Base-by-base conservation (phyloP, 2,113 vertebrate species). In the Nothobranchius kuhntae region DNA sequence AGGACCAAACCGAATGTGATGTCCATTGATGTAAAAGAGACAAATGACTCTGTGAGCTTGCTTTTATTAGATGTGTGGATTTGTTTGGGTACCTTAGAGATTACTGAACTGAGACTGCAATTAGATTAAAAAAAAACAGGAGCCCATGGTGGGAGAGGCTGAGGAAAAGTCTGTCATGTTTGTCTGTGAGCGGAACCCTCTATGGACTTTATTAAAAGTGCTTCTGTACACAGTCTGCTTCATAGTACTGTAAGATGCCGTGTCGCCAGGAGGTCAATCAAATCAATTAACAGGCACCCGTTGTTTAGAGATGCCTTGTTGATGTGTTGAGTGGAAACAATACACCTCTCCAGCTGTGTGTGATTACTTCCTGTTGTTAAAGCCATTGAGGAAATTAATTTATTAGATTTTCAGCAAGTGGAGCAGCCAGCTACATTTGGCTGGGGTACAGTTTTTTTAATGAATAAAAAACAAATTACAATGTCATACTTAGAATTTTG, bases 371-470 rank as follows among this genome's bases (percentile, higher is more conserved):
- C 83, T 50, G 69, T 80, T 70, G 73, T 65, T 73, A 57, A 73
- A 77, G 60, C 69, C 53, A 45, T 73, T 74, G 66, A 65, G n/a
- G 59, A 82, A 82, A 83, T 71, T 13, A 62, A 68, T 81, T 71
- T 57, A 66, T 74, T n/a, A 44, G 48, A n/a, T 60, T 68, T 51
- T 54, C 52, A 17, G 36, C 24, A 15, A 14, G 4, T 53, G 54
- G 13, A 58, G 62, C 21, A 17, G 48, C 55, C 47, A 6, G 53
- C 76, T 69, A 36, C 55, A 68, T 40, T 58, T 71, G 56, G 55
- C 15, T 15, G 63, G 61, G 58, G 58, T 61, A 21, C 52, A 4
- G 9, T 2, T 30, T 30, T 30, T 30, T 30, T 30, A 30, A 2
- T 30, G 26, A 30, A 4, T 30, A 2, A 30, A 30, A 30, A 30